Base-by-base conservation (phyloP, 2,888 invertebrate genomes). In the Nomada hirtipes region DNA sequence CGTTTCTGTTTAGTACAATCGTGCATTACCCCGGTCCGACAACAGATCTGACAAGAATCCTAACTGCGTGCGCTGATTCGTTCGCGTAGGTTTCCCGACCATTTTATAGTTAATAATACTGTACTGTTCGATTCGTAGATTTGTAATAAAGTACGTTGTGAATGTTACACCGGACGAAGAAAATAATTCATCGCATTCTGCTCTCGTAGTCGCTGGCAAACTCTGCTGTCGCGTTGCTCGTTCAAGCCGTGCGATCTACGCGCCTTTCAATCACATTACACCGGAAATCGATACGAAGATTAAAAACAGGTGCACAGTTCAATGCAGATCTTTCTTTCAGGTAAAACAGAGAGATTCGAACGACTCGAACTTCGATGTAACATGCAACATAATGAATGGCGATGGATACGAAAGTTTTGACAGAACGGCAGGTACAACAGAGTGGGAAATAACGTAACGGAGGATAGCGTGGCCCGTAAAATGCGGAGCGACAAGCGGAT, bases 131-230 rank as follows among this genome's bases (percentile, higher is more conserved):
- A 88, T 89, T 89, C 85, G 87, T 84, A 90, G 79, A 88, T 86
- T 86, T 91, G 88, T 86, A 91, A 91, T 90, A 91, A 90, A 91
- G 86, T 88, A 90, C 86, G 89, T 91, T 91, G 90, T 90, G 89
- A 90, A 90, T 89, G 89, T 90, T 89, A 89, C 83, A 77, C 57
- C 53, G n/a, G 44, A 47, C 26, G n/a, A 20, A 3, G 13, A 42
- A 20, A 13, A 60, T 15, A 47, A 47, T 47, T 47, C 47, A 47
- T 47, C 47, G 47, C 11, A 15, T 3, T 47, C 47, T 47, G 47
- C 20, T 55, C 20, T 55, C 55, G 55, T 23, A 10, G 2, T 55
- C 23, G 20, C 11, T 55, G 20, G 7, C 29, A 9, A 18, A 47
- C 47, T 47, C 4, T 15, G 11, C 3, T 47, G 47, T 11, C 11